Percentiles rank a stretch among this genome's conserved stretches.
These are phyloP conservation scores for Oreochromis mossambicus DNA, from an alignment of 2,797 vertebrate genomes.

Conservation along the genomic window DNA sequence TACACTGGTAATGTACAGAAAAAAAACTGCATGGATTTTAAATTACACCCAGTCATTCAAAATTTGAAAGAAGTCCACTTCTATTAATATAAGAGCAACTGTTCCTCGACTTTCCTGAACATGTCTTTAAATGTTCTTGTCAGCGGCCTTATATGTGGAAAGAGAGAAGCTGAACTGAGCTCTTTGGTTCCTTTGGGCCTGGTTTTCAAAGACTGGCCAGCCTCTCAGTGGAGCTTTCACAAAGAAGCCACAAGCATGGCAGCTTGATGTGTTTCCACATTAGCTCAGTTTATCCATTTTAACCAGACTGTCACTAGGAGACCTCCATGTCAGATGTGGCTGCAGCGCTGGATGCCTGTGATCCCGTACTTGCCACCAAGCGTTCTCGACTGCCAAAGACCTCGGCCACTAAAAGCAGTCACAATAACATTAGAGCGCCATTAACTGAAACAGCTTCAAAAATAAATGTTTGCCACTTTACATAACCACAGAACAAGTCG, in stretches of 20 bases:
- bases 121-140: not conserved
- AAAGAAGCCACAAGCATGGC: not conserved
- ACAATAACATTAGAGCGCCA: not conserved
- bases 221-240: not conserved
- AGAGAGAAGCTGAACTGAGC: not conserved
- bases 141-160: not conserved
- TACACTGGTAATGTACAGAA: slow-evolving; percentile 7
- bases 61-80: not conserved
- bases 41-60: not conserved
- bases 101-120: not conserved
- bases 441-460: not conserved
- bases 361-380: slow-evolving; percentile 66
- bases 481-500: not conserved
- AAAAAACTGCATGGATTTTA: not conserved
- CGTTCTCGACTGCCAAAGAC: slow-evolving; percentile 87
- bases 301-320: slow-evolving; percentile 45
- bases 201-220: not conserved
- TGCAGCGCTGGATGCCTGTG: slow-evolving; percentile 61
- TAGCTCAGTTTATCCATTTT: slow-evolving; percentile 2
- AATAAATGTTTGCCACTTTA: not conserved
- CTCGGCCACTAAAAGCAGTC: slow-evolving; percentile 79
- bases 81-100: not conserved
- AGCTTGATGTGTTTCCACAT: not conserved
- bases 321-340: slow-evolving; percentile 80
- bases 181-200: not conserved